A percentile compares a stretch with the other conserved stretches of the same genome.
Evolutionary conservation across 2,797 vertebrate genomes (phyloP).

Genomic region (Remorina albescens): DNA sequence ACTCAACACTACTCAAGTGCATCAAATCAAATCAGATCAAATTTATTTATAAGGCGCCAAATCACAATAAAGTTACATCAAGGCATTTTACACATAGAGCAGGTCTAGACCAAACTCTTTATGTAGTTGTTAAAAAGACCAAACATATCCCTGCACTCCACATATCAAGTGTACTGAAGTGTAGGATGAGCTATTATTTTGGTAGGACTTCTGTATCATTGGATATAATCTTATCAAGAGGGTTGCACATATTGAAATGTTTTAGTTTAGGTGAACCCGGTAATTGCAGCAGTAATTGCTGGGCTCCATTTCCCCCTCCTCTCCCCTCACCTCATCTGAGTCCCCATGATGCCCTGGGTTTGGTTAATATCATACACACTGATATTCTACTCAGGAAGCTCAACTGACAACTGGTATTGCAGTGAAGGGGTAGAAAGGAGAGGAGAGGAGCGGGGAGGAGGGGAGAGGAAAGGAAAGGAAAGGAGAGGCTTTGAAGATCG

Average conservation of each 20-base stretch:
- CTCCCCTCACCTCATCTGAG: constrained; percentile 34
- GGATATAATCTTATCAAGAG: constrained; percentile 55
- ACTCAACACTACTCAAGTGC: constrained; percentile 38
- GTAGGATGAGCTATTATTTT: constrained; percentile 40
- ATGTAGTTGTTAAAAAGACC: too few species aligned
- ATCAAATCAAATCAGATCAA: too few species aligned
- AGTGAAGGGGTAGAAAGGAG: constrained; percentile 12
- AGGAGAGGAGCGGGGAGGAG: not conserved
- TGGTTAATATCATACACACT: constrained; percentile 78
- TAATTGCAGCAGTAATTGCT: constrained; percentile 64
- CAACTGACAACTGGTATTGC: constrained; percentile 32
- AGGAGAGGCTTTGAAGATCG: constrained; percentile 73
- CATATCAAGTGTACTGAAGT: constrained; percentile 31
- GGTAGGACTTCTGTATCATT: constrained; percentile 24
- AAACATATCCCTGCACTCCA: too few species aligned
- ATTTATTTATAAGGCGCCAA: too few species aligned
- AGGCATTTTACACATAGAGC: too few species aligned
- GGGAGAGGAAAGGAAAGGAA: constrained; percentile 14
- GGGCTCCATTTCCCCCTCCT: constrained; percentile 12
- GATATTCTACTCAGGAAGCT: constrained; percentile 65
- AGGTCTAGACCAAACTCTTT: too few species aligned
- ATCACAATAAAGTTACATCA: too few species aligned
- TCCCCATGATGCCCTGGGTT: constrained; percentile 69
- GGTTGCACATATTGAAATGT: constrained; percentile 58
- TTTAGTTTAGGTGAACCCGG: constrained; percentile 57